A percentile compares a stretch with the other conserved stretches of the same genome.
Conservation (phyloP, 2,888 invertebrate genomes). For the Iphiclides podalirius region DNA sequence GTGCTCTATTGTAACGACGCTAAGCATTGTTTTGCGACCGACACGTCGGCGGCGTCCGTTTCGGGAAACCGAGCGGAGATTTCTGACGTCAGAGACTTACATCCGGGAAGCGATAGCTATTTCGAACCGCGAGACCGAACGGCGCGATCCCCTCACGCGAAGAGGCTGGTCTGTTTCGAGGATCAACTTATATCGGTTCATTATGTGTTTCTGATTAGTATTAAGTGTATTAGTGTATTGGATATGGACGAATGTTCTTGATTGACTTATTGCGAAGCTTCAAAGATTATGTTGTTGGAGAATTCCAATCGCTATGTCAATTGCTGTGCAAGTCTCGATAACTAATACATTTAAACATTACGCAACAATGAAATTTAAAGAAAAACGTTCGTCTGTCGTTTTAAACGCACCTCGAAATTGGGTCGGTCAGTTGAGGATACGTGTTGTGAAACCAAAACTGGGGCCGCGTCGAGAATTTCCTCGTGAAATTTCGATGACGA, state of each 20-base stretch:
- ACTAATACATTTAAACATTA: too few species aligned
- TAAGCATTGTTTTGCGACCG: slow-evolving; percentile 48
- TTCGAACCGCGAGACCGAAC: slow-evolving; percentile 45
- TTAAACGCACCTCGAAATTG: too few species aligned
- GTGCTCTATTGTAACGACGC: slow-evolving; percentile 35
- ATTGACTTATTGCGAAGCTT: too few species aligned
- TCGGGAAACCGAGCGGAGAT: slow-evolving; percentile 60
- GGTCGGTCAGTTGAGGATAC: too few species aligned
- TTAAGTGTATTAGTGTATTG: background rate
- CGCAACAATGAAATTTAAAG: too few species aligned
- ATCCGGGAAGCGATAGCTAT: slow-evolving; percentile 75
- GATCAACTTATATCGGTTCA: slow-evolving; percentile 26
- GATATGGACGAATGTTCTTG: background rate
- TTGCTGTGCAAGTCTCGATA: too few species aligned
- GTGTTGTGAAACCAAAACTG: slow-evolving; percentile 14
- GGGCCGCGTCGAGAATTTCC: slow-evolving; percentile 19
- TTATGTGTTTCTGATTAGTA: slow-evolving; percentile 4
- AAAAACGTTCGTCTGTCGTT: too few species aligned
- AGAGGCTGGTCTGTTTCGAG: slow-evolving; percentile 4
- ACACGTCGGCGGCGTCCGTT: slow-evolving; percentile 32
- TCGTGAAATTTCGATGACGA: slow-evolving; percentile 2
- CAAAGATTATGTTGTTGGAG: too few species aligned
- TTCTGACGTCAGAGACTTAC: slow-evolving; percentile 62
- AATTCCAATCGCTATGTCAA: too few species aligned
- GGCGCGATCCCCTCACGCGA: slow-evolving; percentile 26